Evolutionary conservation across 2,888 invertebrate genomes (phyloP).

Genomic region (Euspilapteryx auroguttella): DNA sequence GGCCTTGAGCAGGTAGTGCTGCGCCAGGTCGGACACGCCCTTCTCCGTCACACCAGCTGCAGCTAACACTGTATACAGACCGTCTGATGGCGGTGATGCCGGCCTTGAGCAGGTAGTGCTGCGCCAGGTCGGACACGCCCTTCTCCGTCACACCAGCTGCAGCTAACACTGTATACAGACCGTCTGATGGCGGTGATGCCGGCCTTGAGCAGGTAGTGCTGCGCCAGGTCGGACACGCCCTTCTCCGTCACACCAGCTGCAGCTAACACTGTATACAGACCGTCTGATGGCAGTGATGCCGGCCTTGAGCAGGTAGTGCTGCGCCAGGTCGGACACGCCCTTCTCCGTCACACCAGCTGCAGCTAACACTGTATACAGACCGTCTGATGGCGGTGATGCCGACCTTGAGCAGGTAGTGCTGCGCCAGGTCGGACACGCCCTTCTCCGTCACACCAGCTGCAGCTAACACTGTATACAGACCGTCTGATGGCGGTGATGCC

Average conservation of each 20-base stretch:
- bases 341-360: slow-evolving; percentile 99
- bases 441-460: slow-evolving; percentile 99
- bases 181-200: slow-evolving; percentile 75
- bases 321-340: slow-evolving; percentile 92
- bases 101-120: slow-evolving; percentile 84
- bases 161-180: no score
- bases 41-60: slow-evolving; percentile 99
- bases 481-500: slow-evolving; percentile 75
- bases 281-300: slow-evolving; percentile 75
- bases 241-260: slow-evolving; percentile 99
- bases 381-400: slow-evolving; percentile 75
- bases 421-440: slow-evolving; percentile 92
- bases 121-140: slow-evolving; percentile 92
- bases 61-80: no score
- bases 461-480: no score
- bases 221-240: slow-evolving; percentile 92
- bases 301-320: slow-evolving; percentile 84
- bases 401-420: slow-evolving; percentile 84
- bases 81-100: slow-evolving; percentile 75
- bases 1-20: slow-evolving; percentile 84
- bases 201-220: slow-evolving; percentile 84
- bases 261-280: no score
- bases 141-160: slow-evolving; percentile 99
- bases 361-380: no score
- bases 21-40: slow-evolving; percentile 92